phyloP scores from a whole-genome alignment of 2,888 invertebrate species.

The Axea sp. region DNA sequence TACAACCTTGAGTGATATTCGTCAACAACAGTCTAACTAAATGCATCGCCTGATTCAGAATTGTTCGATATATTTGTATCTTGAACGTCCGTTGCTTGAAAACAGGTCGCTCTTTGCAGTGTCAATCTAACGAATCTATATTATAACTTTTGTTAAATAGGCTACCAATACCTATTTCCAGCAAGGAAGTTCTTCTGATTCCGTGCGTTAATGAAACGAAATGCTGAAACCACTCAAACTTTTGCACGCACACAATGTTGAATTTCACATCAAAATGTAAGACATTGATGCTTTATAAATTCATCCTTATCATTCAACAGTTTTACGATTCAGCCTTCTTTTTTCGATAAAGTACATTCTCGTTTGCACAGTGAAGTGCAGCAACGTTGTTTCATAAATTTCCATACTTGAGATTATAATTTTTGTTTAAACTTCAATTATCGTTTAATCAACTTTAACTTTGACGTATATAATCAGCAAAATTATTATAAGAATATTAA shows the following conservation, averaged over 20 bases:
- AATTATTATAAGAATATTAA: too few relatives aligned
- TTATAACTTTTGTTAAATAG: constrained; percentile 63
- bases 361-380: too few relatives aligned
- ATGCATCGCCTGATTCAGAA: constrained; percentile 53
- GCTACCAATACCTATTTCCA: constrained; percentile 64
- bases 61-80: constrained; percentile 60
- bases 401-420: too few relatives aligned
- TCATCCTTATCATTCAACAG: constrained; percentile 46
- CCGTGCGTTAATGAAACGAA: constrained; percentile 61
- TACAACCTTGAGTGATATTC: constrained; percentile 57
- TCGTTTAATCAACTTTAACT: too few relatives aligned
- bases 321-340: constrained; percentile 45
- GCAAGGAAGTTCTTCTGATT: constrained; percentile 65
- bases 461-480: too few relatives aligned
- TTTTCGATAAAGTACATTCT: too few relatives aligned
- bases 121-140: constrained; percentile 64
- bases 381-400: too few relatives aligned
- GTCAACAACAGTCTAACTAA: constrained; percentile 54
- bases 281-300: constrained; percentile 57
- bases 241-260: constrained; percentile 52
- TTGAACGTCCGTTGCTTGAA: constrained; percentile 61
- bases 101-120: constrained; percentile 64
- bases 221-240: constrained; percentile 62
- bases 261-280: constrained; percentile 56
- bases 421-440: too few relatives aligned